Conservation (phyloP, 2,113 vertebrate species). For the Pseudopodoces humilis region DNA sequence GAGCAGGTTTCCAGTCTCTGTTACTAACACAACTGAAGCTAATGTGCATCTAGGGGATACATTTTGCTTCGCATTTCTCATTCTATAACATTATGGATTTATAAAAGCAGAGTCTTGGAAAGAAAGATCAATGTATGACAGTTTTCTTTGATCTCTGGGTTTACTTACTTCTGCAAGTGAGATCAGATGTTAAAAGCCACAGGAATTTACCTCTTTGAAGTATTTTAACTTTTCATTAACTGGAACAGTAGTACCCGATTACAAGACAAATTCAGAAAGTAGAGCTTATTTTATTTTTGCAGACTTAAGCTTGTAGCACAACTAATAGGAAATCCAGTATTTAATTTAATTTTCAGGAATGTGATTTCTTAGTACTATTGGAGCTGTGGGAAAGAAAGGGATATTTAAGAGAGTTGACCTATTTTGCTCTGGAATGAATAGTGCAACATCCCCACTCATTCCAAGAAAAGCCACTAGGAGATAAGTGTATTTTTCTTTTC, state of each 20-base stretch:
- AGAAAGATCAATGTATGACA: constrained; percentile 42
- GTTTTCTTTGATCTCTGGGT: constrained; percentile 52
- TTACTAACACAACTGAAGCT: constrained; percentile 6
- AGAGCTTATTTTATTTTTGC: constrained; percentile 42
- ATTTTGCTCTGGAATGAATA: not conserved
- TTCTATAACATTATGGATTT: constrained; percentile 38
- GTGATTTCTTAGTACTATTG: not conserved
- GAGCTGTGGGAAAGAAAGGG: not conserved
- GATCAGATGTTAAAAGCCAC: constrained; percentile 43
- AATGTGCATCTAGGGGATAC: constrained; percentile 7
- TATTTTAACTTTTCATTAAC: constrained; percentile 57
- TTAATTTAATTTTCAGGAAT: constrained; percentile 11
- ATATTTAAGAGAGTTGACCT: constrained; percentile 2
- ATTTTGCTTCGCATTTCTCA: constrained; percentile 7
- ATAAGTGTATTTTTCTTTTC: not conserved
- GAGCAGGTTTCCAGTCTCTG: not conserved
- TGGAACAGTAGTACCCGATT: not conserved
- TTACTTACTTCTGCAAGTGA: constrained; percentile 52
- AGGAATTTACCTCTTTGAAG: constrained; percentile 54
- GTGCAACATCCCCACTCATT: not conserved
- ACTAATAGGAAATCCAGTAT: constrained; percentile 7
- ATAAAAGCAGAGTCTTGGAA: constrained; percentile 36
- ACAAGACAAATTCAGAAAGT: constrained; percentile 28
- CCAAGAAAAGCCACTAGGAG: not conserved
- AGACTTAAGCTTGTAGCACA: constrained; percentile 15